Evolutionary conservation across 1,140 invertebrate genomes (phyloP), one percentile per base, ranked within the genome.

Genomic region (Chionoecetes opilio): DNA sequence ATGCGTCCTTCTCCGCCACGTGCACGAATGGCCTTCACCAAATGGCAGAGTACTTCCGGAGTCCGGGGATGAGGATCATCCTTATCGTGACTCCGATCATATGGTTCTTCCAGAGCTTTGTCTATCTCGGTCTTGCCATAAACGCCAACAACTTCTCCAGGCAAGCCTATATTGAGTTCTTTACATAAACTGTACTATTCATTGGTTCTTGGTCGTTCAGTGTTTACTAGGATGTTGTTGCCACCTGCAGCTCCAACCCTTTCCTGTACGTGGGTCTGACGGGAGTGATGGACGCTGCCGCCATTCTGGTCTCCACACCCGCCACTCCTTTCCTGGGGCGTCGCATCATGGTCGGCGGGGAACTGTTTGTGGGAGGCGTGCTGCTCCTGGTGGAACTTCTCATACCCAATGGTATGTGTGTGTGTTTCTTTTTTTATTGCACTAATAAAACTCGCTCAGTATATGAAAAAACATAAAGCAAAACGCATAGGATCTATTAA

Each of bases 121-220:
- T 93, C 31, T 93, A 93, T 86, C 46, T 93, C 17, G 93, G 93
- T 37, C 32, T 93, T 0, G 46, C 53, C 86, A 82, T 93, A 11
- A 93, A 93, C 88, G 93, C 93, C 29, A 93, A 93, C 86, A 93
- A 93, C 31, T 93, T 93, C 34, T 75, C 93, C 93, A 93, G 85
- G 93, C 88, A 82, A 92, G 14, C 8, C 14, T 3, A 2, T 32
- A 53, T 6, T 46, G 41, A 0, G 32, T 14, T 21, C n/a, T n/a
- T 84, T 84, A 17, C 35, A 86, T 86, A 14, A 9, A 37, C 14
- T 46, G 9, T 46, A 75, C 1, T 75, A 21, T 17, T 8, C 21
- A 75, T 75, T 75, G 8, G 26, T 75, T 26, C 21, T 75, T 75
- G 0, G 8, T 8, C 21, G 46, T 75, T n/a, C n/a, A n/a, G n/a